Conservation (phyloP, 2,797 vertebrate genomes). For the Phrynocephalus forsythii region DNA sequence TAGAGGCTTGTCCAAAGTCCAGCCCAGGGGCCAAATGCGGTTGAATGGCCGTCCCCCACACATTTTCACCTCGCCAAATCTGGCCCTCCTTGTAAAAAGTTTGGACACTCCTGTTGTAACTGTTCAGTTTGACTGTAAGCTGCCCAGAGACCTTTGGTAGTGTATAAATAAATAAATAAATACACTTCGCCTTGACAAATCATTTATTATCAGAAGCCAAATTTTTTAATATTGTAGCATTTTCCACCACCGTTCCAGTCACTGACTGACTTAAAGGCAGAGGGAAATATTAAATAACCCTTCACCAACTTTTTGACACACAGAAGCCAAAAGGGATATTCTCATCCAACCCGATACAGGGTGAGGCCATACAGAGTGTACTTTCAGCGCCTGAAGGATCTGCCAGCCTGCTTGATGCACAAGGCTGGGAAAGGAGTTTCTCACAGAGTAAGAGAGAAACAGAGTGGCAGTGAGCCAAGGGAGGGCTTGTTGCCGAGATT, state of each 20-base stretch:
- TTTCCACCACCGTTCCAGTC: slow-evolving; percentile 36
- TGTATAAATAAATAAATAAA: too few relatives aligned
- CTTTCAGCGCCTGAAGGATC: slow-evolving; percentile 49
- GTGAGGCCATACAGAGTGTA: slow-evolving; percentile 57
- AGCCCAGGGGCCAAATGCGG: too few relatives aligned
- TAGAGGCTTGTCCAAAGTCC: too few relatives aligned
- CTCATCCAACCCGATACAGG: slow-evolving; percentile 54
- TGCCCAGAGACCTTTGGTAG: too few relatives aligned
- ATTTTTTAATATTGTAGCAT: slow-evolving; percentile 39
- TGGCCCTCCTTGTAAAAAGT: too few relatives aligned
- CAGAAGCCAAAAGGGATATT: slow-evolving; percentile 50
- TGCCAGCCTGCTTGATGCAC: slow-evolving; percentile 48
- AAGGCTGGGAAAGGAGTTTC: slow-evolving; percentile 53
- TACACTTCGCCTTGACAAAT: neutral
- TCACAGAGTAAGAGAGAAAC: slow-evolving; percentile 36
- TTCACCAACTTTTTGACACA: slow-evolving; percentile 52
- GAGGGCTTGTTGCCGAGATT: slow-evolving; percentile 42
- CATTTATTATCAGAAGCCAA: slow-evolving; percentile 3
- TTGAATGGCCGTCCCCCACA: too few relatives aligned
- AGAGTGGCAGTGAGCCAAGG: slow-evolving; percentile 58
- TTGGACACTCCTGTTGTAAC: too few relatives aligned
- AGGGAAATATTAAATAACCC: slow-evolving; percentile 46
- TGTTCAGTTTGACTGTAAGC: too few relatives aligned
- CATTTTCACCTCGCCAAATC: too few relatives aligned
- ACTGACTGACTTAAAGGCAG: slow-evolving; percentile 51